Evolutionary conservation across 2,888 invertebrate species (phyloP), one percentile per base, ranked within the genome.

Genomic region (Cheilosia grossa): DNA sequence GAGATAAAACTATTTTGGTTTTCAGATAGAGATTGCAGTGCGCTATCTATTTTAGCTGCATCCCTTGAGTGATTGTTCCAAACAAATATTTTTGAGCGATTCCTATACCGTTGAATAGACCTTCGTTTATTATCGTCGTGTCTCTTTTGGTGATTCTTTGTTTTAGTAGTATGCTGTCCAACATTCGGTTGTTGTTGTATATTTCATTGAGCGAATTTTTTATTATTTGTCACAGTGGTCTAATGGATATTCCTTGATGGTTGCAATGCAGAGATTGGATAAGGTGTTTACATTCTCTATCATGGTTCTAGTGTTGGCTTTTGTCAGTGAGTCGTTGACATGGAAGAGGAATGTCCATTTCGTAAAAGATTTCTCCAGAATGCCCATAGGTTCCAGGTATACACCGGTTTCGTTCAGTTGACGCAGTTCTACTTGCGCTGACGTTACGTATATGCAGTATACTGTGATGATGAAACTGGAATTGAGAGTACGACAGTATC

Each of bases 151-250:
- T 13, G 13, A 17, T 37, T 33, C 51, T n/a, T 64, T 10, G 17
- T 30, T 51, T 64, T 63, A 30, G 27, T 47, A 63, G 30, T 44
- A 61, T 58, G 13, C 58, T 40, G 17, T 61, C 27, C 10, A 61
- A 37, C 15, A 61, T 33, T 44, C 17, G 13, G 47, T 30, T 47
- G 59, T 59, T 59, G 17, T 44, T n/a, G 4, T 27, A 15, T 44
- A 63, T 63, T 49, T 63, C 13, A 17, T 44, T 59, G 17, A 47
- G 30, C 5, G 44, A 27, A 10, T 61, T 47, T 47, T 19, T 17
- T 47, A 47, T 19, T 47, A 47, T 59, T 24, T 24, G 19, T 42
- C 47, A 30, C 44, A 47, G 9, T 47, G 21, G 9, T 59, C 58
- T 42, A 30, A 30, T 1, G 27, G 27, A 30, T 30, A 30, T 30